Evolutionary conservation across 2,888 invertebrate species (phyloP), one percentile per base, ranked within the genome.

Genomic region (Galerucella nymphaeae): DNA sequence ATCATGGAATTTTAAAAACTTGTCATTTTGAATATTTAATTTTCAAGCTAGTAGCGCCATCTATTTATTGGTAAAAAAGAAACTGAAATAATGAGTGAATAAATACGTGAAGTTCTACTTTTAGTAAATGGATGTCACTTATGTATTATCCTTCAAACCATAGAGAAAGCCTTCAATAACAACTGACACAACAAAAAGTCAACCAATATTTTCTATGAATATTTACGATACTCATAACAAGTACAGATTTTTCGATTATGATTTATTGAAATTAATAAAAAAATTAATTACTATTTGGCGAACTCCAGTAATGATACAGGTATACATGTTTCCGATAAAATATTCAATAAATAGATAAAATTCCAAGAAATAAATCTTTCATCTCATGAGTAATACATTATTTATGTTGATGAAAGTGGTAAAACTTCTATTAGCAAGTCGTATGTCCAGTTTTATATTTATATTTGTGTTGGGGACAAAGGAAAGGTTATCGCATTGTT

Each of bases 401-500:
- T 53, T 53, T 18, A 53, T 53, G 53, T 53, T 16, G n/a, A 18
- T 16, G 1, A 5, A 18, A 53, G 53, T 53, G 53, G 16, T 6
- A 53, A 53, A 53, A 53, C n/a, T 16, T 53, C n/a, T 18, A 53
- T 53, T 53, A 18, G 16, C 10, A 16, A 53, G 10, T 53, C 18
- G 10, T 18, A 53, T 53, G 16, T 53, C 53, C 53, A 53, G 18
- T 53, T 53, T 53, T 53, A 53, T 53, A 18, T 18, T 10, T 18
- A 53, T 18, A 53, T 18, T 2, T 10, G 18, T 18, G 16, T 16
- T 18, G 18, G 18, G 18, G 53, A 53, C 53, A 53, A 53, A 53
- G 53, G 18, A 53, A 53, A 53, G 53, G 53, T 53, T 53, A 53
- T 53, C 53, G 16, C 53, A 3, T 53, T 53, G 53, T 53, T 53